Evolutionary conservation across 2,113 vertebrate genomes (phyloP), one percentile per base, ranked within the genome.

Genomic region (Otis tarda): DNA sequence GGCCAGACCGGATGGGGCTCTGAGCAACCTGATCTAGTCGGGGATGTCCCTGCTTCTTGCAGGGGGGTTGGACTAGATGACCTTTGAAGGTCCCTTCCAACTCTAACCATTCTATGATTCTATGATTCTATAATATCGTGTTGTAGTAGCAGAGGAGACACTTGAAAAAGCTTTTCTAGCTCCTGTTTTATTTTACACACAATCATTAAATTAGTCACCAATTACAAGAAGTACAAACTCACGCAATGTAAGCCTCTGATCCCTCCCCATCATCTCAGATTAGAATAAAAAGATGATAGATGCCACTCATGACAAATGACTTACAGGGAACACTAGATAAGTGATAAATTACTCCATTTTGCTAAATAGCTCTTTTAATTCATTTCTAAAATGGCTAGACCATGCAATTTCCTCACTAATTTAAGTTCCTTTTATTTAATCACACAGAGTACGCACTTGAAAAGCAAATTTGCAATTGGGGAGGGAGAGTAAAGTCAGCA

Each of bases 351-450:
- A 91, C 57, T 70, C 79, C 41, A 70, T 90, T 94, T 88, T 73
- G 12, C 85, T 90, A 64, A 94, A 83, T 39, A 77, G 74, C 25
- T 35, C 78, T 71, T 96, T 92, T 69, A 90, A 94, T 88, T 95
- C 64, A 78, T 81, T 91, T 93, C 68, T 65, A 61, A 93, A 91
- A 91, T 65, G 39, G 43, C 57, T 75, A 60, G 49, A 91, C 47
- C 63, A 85, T 47, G 73, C 57, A 79, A 93, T 88, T 91, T 78
- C 70, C 80, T 94, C 82, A 94, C 47, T 86, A 73, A 93, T 97
- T 94, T 91, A 47, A 87, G 47, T 69, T 87, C 37, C 35, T 85
- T 57, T 89, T 55, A 93, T 77, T 96, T 83, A 90, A 94, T 91
- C 57, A 86, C 43, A 76, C 6, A 45, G 35, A 90, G 4, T 59